Percentiles rank a stretch among this genome's conserved stretches.
Conservation (phyloP, 2,113 vertebrate genomes). For the Elephantulus edwardii region DNA sequence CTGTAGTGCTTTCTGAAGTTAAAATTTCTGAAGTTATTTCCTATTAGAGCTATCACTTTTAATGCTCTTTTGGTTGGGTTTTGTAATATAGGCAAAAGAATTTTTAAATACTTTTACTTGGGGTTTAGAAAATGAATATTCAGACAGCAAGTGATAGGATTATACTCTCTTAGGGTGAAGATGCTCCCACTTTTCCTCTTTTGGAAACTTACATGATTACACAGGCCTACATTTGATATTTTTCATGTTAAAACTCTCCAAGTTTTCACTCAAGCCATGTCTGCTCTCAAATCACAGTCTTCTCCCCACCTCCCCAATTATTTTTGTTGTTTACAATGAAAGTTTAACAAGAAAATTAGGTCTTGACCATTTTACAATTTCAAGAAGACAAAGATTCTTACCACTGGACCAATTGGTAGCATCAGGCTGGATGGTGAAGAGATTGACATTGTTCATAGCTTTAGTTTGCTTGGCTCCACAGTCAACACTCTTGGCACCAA, state of each 20-base stretch:
- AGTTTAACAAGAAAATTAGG: not conserved
- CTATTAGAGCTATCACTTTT: not conserved
- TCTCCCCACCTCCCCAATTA: not conserved
- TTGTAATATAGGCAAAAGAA: not conserved
- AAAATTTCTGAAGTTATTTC: conserved; percentile 5
- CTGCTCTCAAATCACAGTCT: not conserved
- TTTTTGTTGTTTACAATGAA: not conserved
- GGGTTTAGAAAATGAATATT: not conserved
- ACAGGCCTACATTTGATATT: not conserved
- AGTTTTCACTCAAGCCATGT: not conserved
- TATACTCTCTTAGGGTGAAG: not conserved
- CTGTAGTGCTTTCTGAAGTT: not conserved
- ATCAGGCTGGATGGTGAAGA: no score
- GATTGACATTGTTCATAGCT: no score
- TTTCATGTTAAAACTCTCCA: not conserved
- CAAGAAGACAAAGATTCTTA: no score
- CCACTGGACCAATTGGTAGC: no score
- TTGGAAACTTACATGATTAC: not conserved
- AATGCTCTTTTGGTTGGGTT: not conserved
- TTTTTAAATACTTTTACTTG: not conserved
- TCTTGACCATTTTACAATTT: not conserved
- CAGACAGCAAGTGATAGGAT: not conserved
- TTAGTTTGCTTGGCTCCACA: no score
- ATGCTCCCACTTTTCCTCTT: not conserved
- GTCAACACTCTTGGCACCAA: no score